These are phyloP conservation scores for Polypterus bichir DNA, from an alignment of 2,113 vertebrate species.

Conservation along the genomic window DNA sequence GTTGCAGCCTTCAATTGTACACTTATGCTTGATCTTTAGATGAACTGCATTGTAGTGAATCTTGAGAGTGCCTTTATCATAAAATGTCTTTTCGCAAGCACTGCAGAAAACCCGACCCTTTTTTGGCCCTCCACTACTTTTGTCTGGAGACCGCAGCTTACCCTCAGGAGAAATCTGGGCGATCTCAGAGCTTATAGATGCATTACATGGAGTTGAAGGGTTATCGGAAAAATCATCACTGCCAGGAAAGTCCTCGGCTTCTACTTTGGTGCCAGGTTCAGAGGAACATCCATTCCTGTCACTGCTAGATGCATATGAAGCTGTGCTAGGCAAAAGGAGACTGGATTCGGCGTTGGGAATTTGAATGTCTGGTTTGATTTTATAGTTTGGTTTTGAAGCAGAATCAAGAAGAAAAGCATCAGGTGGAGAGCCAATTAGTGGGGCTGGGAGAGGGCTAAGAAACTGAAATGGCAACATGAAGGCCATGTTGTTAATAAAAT, in stretches of 20 bases:
- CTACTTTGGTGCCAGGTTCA: constrained; percentile 47
- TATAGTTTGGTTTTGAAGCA: constrained; percentile 43
- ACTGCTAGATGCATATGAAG: constrained; percentile 53
- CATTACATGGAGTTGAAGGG: constrained; percentile 52
- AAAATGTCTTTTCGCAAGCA: constrained; percentile 95
- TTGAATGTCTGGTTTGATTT: constrained; percentile 42
- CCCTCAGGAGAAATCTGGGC: constrained; percentile 65
- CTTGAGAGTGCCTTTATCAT: constrained; percentile 95
- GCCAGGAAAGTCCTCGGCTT: constrained; percentile 58
- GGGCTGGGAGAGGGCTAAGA: constrained; percentile 72
- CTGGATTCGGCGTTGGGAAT: constrained; percentile 45
- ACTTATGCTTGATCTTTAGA: constrained; percentile 96
- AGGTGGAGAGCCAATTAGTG: constrained; percentile 65
- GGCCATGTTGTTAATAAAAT: constrained; percentile 81
- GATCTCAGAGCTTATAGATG: constrained; percentile 62
- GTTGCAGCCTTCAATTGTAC: constrained; percentile 91
- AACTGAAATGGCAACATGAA: constrained; percentile 93
- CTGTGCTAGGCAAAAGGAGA: constrained; percentile 48
- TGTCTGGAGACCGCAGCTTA: constrained; percentile 57
- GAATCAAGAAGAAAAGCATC: constrained; percentile 56
- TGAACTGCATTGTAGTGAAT: constrained; percentile 97
- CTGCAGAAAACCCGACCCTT: constrained; percentile 92
- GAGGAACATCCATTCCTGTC: constrained; percentile 48
- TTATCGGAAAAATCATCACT: constrained; percentile 66
- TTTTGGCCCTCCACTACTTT: constrained; percentile 55